Evolutionary conservation across 2,888 invertebrate species (phyloP).

Genomic region (Drosophila stalkeri): DNA sequence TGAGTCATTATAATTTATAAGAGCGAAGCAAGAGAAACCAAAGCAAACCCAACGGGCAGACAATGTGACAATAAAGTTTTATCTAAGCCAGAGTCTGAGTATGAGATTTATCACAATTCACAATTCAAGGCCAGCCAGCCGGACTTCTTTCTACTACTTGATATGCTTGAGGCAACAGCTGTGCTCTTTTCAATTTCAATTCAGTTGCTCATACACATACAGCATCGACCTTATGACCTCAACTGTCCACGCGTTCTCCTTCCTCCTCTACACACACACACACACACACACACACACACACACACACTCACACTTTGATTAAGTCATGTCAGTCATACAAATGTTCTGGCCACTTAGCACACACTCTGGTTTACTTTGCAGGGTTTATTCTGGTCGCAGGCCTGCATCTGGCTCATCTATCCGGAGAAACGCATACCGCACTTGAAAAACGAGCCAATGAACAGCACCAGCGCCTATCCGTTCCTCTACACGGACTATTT

Average conservation of each 20-base stretch:
- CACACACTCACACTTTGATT: conserved; percentile 10
- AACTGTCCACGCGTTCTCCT: conserved; percentile 9
- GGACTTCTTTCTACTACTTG: conserved; percentile 53
- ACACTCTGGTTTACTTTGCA: conserved; percentile 73
- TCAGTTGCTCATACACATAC: conserved; percentile 47
- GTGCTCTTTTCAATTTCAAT: conserved; percentile 60
- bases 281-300: conserved; percentile 5
- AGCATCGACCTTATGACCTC: conserved; percentile 68
- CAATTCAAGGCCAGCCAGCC: conserved; percentile 74
- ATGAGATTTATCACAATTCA: conserved; percentile 66
- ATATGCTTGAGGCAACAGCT: conserved; percentile 60
- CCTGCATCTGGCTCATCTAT: conserved; percentile 90
- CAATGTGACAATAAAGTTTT: conserved; percentile 72
- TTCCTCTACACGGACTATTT: conserved; percentile 91
- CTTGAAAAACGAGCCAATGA: conserved; percentile 88
- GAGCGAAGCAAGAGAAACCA: conserved; percentile 35
- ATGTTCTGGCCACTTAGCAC: conserved; percentile 4
- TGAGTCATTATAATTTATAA: conserved; percentile 79
- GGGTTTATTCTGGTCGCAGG: conserved; percentile 91
- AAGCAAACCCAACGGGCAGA: conserved; percentile 37
- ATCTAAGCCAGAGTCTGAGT: conserved; percentile 25
- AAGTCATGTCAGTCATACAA: conserved; percentile 14
- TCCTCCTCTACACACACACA: neutral
- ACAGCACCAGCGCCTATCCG: conserved; percentile 88
- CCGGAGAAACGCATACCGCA: conserved; percentile 89